Base-by-base conservation (phyloP, 2,113 vertebrate species). In the Tautogolabrus adspersus region DNA sequence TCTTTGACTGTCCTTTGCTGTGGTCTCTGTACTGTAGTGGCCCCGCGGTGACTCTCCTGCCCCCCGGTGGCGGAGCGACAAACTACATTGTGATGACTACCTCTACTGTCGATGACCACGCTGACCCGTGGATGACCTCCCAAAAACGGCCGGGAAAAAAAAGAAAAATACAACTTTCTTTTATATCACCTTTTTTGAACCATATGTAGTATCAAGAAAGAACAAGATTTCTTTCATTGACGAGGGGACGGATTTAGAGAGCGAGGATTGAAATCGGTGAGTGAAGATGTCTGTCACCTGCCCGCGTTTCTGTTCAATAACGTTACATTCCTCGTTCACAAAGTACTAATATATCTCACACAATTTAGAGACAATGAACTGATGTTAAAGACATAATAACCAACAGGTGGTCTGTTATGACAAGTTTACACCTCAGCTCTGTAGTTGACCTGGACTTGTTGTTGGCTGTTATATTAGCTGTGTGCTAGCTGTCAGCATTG, bases 111-210 rank as follows among this genome's bases (percentile, higher is more conserved):
- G 62, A 3, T 26, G 59, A 68, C 58, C 85, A 79, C 70, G 62
- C 22, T 75, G 87, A 87, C 79, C 84, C 13, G 37, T 30, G 34
- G 18, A 5, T 86, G 64, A 87, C 77, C 70, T 37, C 26, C 58
- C 2, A 2, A 3, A 63, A 47, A 52, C 22, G 6, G 44, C 26
- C 15, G 49, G 18, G 49, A 13, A 40, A 1, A n/a, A 16, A 5
- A 3, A 3, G 0, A 44, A 42, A 1, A 21, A 23, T n/a, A 57
- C 6, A 8, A 18, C 22, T 34, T 1, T 37, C 16, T 5, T 3
- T 30, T 18, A 18, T 16, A 1, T 11, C 1, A 19, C 34, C 0
- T 38, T 3, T 7, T 18, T 37, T 15, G 23, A 57, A n/a, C 2
- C 46, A 49, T 21, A 9, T 52, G 6, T 6, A 34, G 30, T 6